Evolutionary conservation across 2,797 vertebrate genomes (phyloP), one percentile per base, ranked within the genome.

Genomic region (Falco concolor): DNA sequence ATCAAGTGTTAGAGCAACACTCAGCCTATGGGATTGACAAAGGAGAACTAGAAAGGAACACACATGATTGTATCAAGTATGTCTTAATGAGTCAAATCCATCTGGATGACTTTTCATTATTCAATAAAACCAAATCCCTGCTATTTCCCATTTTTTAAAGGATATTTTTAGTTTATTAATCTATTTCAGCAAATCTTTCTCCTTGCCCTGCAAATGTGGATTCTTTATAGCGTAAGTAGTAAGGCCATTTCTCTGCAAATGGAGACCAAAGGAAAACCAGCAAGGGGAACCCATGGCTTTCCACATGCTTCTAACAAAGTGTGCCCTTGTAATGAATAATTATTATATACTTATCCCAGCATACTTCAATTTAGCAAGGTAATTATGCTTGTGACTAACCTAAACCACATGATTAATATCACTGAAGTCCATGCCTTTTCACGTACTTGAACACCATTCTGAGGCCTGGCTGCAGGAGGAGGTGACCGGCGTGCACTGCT

Each of bases 31-130:
- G 19, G 30, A 50, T 3, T 82, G 67, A 64, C 42, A 69, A 81
- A 94, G 78, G 18, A 83, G 61, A 94, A 85, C n/a, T 50, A 34
- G 22, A 44, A 94, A 75, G 11, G n/a, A 45, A 21, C 45, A n/a
- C 72, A 75, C 7, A 10, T 8, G 19, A 40, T 12, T 42, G 21
- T 34, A 78, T 44, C 61, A 61, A 52, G 22, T 23, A 50, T 3
- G 4, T 40, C 34, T 52, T 42, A 72, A 42, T 28, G 40, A 5
- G 1, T 44, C 17, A 75, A 69, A 54, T 78, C 42, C 49, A 91
- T 24, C 9, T 21, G 38, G 36, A 80, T 63, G 34, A 75, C 45
- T 93, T 90, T 87, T 25, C 32, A 15, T 52, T 76, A 79, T 5
- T 25, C 20, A 8, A 36, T 70, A 30, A 54, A 81, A 80, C 14